Conservation (phyloP, 2,888 invertebrate species). For the Cheilosia variabilis region DNA sequence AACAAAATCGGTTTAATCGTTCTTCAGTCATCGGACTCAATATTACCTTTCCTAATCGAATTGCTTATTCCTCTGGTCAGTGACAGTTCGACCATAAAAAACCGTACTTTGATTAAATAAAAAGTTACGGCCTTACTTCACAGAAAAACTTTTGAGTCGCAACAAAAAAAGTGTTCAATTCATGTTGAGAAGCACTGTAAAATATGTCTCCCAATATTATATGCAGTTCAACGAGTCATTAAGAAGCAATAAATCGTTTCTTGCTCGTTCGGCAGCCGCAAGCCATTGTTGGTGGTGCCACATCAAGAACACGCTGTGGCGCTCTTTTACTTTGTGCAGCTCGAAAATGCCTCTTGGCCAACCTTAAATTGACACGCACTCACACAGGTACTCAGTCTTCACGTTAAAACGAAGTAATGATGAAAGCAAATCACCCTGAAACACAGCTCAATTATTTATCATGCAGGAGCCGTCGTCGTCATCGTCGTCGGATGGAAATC, state of each 20-base stretch:
- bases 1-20: no score
- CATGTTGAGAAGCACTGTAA: background rate
- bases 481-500: conserved; percentile 4
- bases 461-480: conserved; percentile 30
- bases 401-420: conserved; percentile 45
- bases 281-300: conserved; percentile 26
- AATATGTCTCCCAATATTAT: background rate
- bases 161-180: no score
- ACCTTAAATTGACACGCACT: conserved; percentile 42
- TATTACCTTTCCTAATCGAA: no score
- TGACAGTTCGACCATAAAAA: no score
- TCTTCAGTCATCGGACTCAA: no score
- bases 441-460: conserved; percentile 59
- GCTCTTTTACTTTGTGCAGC: background rate
- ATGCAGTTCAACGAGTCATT: conserved; percentile 20
- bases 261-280: conserved; percentile 10
- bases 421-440: conserved; percentile 57
- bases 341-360: conserved; percentile 13
- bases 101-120: background rate
- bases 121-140: background rate
- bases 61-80: no score
- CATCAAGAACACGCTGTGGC: conserved; percentile 40
- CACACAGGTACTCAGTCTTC: background rate
- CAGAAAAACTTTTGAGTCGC: no score
- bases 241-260: conserved; percentile 42